phyloP scores from a whole-genome alignment of 2,113 vertebrate species.

The Grammomys surdaster region DNA sequence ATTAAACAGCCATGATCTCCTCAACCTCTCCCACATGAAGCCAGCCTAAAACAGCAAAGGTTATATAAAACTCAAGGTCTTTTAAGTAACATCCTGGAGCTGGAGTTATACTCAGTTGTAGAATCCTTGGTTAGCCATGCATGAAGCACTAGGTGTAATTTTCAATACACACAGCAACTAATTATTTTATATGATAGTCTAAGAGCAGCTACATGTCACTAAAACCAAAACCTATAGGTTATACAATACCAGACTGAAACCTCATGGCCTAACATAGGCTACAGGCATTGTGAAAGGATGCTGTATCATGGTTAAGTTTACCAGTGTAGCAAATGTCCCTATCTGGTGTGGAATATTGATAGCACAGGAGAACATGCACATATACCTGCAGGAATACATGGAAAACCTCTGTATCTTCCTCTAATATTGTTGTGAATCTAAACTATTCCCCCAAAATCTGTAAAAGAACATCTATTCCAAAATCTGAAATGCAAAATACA shows the following conservation, averaged over 20 bases:
- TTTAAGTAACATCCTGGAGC: not conserved
- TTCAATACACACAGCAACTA: not conserved
- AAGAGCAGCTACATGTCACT: not conserved
- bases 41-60: not conserved
- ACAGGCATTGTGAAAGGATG: not conserved
- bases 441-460: not conserved
- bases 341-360: not conserved
- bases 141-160: not conserved
- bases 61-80: not conserved
- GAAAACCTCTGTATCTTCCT: not conserved
- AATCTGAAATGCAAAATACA: not conserved
- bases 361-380: accelerated
- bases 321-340: not conserved
- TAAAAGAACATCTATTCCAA: not conserved
- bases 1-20: not conserved
- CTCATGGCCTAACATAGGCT: not conserved
- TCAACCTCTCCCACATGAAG: not conserved
- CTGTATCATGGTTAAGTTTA: not conserved
- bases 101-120: not conserved
- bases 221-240: not conserved
- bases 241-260: not conserved
- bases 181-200: not conserved
- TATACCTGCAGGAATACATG: accelerated
- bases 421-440: not conserved
- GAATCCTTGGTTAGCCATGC: not conserved